Conservation (phyloP, 2,888 invertebrate genomes). For the Leptogaster cylindrica region DNA sequence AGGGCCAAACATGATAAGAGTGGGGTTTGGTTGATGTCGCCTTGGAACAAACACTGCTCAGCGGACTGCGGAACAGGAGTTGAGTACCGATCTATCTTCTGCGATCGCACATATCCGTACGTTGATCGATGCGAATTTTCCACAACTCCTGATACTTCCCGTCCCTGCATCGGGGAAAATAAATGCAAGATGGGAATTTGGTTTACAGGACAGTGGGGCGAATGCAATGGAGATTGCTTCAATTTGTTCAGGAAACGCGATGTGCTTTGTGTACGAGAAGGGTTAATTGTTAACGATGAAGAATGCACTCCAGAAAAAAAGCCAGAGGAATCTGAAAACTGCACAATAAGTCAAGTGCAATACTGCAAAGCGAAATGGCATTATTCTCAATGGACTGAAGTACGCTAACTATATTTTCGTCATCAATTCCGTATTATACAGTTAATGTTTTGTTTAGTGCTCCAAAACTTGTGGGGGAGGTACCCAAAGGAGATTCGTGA, state of each 20-base stretch:
- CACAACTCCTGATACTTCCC: constrained; percentile 67
- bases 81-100: constrained; percentile 74
- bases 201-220: constrained; percentile 79
- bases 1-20: constrained; percentile 51
- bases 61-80: constrained; percentile 75
- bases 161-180: constrained; percentile 70
- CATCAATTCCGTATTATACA: not conserved
- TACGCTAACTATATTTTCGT: constrained; percentile 50
- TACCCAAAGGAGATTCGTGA: constrained; percentile 64
- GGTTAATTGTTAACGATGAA: constrained; percentile 51
- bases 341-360: constrained; percentile 58
- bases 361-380: constrained; percentile 63
- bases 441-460: constrained; percentile 61
- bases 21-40: constrained; percentile 57
- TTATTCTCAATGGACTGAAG: constrained; percentile 68
- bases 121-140: constrained; percentile 67
- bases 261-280: constrained; percentile 53
- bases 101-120: constrained; percentile 67
- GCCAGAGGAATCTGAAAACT: constrained; percentile 70
- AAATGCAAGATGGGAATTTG: constrained; percentile 75
- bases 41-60: constrained; percentile 66
- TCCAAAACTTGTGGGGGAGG: constrained; percentile 66
- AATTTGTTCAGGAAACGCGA: constrained; percentile 52
- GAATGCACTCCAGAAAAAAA: constrained; percentile 67
- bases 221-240: constrained; percentile 58